A percentile compares a stretch with the other conserved stretches of the same genome.
Conservation (phyloP, 2,797 vertebrate genomes). For the Falco cherrug region DNA sequence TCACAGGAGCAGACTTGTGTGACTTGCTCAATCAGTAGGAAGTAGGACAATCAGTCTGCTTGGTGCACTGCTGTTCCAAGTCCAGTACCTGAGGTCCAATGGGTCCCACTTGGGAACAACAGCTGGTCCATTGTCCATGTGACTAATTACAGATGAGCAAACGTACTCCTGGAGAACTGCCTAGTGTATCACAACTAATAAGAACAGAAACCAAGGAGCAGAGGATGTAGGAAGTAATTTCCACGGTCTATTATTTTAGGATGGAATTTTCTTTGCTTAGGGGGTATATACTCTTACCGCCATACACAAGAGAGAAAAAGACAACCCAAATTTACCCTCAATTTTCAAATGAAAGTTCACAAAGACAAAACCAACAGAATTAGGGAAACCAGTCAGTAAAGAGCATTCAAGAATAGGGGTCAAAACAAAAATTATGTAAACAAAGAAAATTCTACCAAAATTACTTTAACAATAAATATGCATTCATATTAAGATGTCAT, state of each 20-base stretch:
- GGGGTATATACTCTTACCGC: background rate
- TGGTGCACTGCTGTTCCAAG: background rate
- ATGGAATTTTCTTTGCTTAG: background rate
- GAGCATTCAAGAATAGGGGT: background rate
- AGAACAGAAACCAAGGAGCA: background rate
- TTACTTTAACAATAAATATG: background rate
- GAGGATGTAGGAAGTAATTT: background rate
- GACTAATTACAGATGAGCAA: background rate
- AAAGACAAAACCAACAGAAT: background rate
- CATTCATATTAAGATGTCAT: background rate
- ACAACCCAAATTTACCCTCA: background rate
- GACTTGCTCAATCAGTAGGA: background rate
- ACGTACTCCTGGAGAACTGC: background rate
- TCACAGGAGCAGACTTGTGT: background rate
- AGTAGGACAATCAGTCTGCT: background rate
- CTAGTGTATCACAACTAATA: background rate
- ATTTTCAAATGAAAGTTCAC: background rate
- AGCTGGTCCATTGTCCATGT: background rate
- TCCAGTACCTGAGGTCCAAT: background rate
- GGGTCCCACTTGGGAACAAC: background rate
- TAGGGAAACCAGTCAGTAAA: background rate
- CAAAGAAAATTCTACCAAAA: background rate
- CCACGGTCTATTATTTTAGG: background rate
- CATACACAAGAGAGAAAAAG: background rate
- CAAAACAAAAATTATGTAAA: background rate